Evolutionary conservation across 2,113 vertebrate genomes (phyloP).

Genomic region (Tragelaphus scriptus): DNA sequence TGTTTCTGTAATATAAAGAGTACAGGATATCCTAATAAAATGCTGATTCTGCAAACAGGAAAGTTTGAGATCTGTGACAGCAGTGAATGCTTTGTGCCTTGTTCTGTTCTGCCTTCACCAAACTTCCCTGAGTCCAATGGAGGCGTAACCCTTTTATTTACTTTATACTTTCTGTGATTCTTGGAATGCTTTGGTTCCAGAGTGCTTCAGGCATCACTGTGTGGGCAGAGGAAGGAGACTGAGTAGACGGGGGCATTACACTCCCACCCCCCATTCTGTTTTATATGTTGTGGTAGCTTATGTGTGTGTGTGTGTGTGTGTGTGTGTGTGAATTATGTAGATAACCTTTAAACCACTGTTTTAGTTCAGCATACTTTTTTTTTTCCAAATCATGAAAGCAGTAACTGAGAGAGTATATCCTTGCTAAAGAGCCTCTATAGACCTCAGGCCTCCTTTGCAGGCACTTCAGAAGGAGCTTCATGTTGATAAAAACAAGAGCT

Average conservation of each 20-base stretch:
- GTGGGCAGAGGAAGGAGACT: no score
- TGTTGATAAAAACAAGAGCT: not conserved
- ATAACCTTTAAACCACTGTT: not conserved
- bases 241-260: not conserved
- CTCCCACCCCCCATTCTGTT: not conserved
- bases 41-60: not conserved
- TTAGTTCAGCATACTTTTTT: not conserved
- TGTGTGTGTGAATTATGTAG: no score
- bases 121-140: not conserved
- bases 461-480: not conserved
- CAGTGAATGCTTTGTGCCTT: not conserved
- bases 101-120: not conserved
- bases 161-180: not conserved
- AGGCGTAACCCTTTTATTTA: not conserved
- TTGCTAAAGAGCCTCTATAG: not conserved
- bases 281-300: not conserved
- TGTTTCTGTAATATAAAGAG: not conserved
- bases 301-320: not conserved
- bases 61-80: not conserved
- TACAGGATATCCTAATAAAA: not conserved
- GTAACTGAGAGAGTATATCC: not conserved
- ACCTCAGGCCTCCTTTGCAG: not conserved
- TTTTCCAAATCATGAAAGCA: not conserved
- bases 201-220: not conserved
- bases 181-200: not conserved